Percentiles rank a stretch among this genome's conserved stretches.
These are phyloP conservation scores for Cyrtorhinus lividipennis DNA, from an alignment of 1,140 invertebrate genomes.

Conservation along the genomic window DNA sequence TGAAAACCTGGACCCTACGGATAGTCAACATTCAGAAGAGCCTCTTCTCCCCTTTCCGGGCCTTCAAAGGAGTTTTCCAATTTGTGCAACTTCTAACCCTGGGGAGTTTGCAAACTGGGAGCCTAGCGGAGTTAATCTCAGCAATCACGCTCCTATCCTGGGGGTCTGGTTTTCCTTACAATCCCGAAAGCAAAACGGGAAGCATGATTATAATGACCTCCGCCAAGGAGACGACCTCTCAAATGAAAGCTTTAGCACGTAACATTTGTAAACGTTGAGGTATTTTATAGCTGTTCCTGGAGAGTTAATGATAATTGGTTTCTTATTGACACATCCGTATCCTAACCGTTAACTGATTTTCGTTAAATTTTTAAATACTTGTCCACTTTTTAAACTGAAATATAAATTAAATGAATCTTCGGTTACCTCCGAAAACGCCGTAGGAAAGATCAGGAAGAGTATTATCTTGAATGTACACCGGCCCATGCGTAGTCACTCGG, in stretches of 20 bases:
- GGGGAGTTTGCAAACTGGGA: not conserved
- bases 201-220: not conserved
- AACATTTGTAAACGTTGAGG: too few relatives aligned
- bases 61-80: not conserved
- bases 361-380: too few relatives aligned
- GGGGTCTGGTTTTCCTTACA: not conserved
- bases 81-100: not conserved
- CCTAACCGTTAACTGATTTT: too few relatives aligned
- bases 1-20: not conserved
- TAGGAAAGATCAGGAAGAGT: constrained; percentile 37
- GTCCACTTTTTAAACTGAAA: too few relatives aligned
- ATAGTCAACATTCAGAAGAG: too few relatives aligned
- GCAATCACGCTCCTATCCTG: not conserved
- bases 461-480: constrained; percentile 50
- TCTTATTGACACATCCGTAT: too few relatives aligned
- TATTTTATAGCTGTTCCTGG: too few relatives aligned
- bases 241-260: too few relatives aligned
- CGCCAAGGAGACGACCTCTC: too few relatives aligned
- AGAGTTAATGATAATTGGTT: too few relatives aligned
- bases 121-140: not conserved
- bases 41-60: too few relatives aligned
- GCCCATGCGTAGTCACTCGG: constrained; percentile 41
- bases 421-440: constrained; percentile 39
- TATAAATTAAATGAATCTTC: too few relatives aligned
- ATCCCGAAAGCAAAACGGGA: not conserved